Percentiles rank a stretch among this genome's conserved stretches.
Evolutionary conservation across 2,888 invertebrate genomes (phyloP).

Genomic region (Cephus runcator): DNA sequence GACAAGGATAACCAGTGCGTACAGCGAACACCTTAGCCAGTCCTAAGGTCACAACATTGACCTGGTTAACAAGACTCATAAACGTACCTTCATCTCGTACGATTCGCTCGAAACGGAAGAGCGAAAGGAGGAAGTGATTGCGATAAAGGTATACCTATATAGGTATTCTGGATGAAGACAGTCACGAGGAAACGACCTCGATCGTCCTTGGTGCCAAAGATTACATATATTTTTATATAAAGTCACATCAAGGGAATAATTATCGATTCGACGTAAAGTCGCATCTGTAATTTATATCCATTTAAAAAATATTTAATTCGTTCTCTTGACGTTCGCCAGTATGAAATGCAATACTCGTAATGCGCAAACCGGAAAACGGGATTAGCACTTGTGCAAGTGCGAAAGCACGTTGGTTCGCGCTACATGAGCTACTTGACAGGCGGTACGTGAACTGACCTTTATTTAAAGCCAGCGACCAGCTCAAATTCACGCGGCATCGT

Average conservation of each 20-base stretch:
- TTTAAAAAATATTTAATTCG: background rate
- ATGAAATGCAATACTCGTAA: conserved; percentile 5
- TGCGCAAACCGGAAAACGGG: conserved; percentile 1
- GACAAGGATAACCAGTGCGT: conserved; percentile 53
- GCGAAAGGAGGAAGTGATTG: background rate
- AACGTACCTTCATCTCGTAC: conserved; percentile 33
- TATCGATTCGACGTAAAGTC: background rate
- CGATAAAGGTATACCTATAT: no score
- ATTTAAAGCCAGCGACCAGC: background rate
- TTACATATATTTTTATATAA: background rate
- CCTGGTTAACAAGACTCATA: conserved; percentile 42
- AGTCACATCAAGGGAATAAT: background rate
- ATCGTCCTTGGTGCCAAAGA: background rate
- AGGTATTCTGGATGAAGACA: no score
- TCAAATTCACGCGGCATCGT: background rate
- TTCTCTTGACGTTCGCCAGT: background rate
- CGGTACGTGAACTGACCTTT: background rate
- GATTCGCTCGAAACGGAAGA: background rate
- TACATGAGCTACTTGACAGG: background rate
- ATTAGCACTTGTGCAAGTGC: conserved; percentile 7
- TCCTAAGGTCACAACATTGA: conserved; percentile 56
- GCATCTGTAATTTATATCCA: background rate
- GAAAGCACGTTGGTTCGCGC: background rate
- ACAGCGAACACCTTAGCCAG: background rate
- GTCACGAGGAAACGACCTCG: background rate